These are phyloP conservation scores for Arenaria interpres DNA, from an alignment of 2,113 vertebrate genomes.

Conservation along the genomic window DNA sequence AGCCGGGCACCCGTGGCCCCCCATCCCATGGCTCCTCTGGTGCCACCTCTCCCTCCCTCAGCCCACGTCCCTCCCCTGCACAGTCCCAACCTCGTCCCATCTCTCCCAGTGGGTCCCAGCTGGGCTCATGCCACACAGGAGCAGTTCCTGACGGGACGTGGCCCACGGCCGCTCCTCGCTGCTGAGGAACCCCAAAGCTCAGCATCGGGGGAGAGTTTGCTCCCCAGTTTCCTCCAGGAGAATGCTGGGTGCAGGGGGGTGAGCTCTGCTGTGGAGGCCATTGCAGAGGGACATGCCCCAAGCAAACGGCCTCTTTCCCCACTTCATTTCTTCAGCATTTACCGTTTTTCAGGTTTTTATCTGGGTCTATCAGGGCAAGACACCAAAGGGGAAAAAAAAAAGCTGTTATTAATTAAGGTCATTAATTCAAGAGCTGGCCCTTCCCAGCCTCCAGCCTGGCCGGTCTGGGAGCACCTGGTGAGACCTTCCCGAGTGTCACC, in stretches of 20 bases:
- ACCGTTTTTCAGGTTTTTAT: background rate
- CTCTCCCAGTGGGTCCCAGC: background rate
- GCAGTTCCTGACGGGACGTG: fast-evolving
- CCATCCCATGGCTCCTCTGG: fast-evolving
- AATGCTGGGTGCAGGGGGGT: background rate
- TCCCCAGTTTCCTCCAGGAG: background rate
- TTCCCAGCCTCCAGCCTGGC: background rate
- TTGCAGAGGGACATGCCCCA: background rate
- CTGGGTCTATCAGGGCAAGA: background rate
- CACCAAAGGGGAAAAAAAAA: background rate
- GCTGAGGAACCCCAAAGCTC: background rate
- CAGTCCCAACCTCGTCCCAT: fast-evolving
- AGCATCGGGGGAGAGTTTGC: fast-evolving
- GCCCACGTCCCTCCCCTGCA: background rate
- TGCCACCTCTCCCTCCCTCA: fast-evolving
- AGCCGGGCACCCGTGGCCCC: no score
- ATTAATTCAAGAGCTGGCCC: background rate
- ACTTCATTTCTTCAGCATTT: background rate
- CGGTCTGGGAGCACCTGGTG: background rate
- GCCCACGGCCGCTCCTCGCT: fast-evolving
- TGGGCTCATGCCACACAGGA: fast-evolving
- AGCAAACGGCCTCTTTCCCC: background rate
- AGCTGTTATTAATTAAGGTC: background rate
- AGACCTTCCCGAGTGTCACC: background rate
- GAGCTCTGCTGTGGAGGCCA: background rate